These are phyloP conservation scores for Myioborus melanocephalus DNA, from an alignment of 2,797 vertebrate genomes.

Conservation along the genomic window DNA sequence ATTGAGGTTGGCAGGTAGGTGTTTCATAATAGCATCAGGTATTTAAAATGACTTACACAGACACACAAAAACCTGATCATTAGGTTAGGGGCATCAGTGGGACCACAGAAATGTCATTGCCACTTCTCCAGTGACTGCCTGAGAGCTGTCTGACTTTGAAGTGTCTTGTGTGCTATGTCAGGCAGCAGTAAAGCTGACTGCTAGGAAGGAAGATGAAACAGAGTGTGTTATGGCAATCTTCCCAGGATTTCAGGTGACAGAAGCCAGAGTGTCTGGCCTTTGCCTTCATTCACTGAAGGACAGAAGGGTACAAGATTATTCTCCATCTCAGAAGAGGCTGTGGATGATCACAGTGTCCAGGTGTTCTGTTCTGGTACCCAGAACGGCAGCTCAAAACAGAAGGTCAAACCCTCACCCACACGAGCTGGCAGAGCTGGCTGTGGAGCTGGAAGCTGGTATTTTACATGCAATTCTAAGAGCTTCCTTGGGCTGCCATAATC, in stretches of 20 bases:
- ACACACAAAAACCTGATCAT: neutral
- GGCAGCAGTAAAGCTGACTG: neutral
- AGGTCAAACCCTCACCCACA: neutral
- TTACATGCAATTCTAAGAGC: neutral
- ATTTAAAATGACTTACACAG: neutral
- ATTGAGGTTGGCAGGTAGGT: neutral
- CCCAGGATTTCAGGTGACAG: slow-evolving; percentile 16
- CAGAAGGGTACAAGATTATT: neutral
- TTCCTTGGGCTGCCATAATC: neutral
- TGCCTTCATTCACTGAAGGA: neutral
- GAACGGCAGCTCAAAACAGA: neutral
- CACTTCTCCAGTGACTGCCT: neutral
- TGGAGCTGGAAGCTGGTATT: neutral
- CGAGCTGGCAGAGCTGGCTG: neutral
- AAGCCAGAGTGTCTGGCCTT: neutral
- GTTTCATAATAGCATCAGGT: neutral
- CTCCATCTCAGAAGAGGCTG: neutral
- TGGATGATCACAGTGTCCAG: neutral
- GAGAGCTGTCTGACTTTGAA: neutral
- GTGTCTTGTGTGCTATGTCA: neutral
- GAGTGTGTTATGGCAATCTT: slow-evolving; percentile 2
- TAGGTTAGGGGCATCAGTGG: neutral
- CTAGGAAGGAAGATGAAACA: neutral
- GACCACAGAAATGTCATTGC: neutral
- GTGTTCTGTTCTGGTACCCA: neutral